A percentile compares a stretch with the other conserved stretches of the same genome.
Evolutionary conservation across 2,113 vertebrate species (phyloP).

Genomic region (Egretta garzetta): DNA sequence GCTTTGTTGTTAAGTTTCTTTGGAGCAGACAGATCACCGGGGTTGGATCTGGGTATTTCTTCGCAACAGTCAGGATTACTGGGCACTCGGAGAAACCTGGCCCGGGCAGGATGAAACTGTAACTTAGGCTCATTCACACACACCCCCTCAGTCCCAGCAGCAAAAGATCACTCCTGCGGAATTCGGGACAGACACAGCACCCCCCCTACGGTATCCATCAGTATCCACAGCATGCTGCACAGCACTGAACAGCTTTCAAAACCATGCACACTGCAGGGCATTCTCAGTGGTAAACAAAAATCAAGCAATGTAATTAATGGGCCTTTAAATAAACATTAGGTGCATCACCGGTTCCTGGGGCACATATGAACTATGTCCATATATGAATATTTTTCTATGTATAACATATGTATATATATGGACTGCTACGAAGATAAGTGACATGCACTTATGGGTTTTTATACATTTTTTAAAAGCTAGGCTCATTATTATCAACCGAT

Average conservation of each 20-base stretch:
- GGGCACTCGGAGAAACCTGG: neutral
- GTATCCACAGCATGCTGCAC: neutral
- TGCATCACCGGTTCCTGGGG: neutral
- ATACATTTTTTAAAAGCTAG: neutral
- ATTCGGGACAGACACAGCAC: neutral
- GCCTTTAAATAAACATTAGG: neutral
- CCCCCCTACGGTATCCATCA: neutral
- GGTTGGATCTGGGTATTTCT: neutral
- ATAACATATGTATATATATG: neutral
- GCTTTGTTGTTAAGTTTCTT: neutral
- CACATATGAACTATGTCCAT: neutral
- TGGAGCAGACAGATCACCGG: neutral
- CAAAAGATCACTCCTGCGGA: neutral
- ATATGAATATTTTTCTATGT: neutral
- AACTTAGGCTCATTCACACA: neutral
- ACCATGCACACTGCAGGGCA: neutral
- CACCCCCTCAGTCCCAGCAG: neutral
- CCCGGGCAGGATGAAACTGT: neutral
- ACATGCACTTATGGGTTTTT: neutral
- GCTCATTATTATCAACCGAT: neutral
- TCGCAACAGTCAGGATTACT: neutral
- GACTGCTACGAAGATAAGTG: no score
- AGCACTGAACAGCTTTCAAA: neutral
- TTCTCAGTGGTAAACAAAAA: neutral
- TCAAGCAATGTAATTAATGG: neutral